A percentile compares a stretch with the other conserved stretches of the same genome.
Conservation (phyloP, 1,140 invertebrate species). For the Acromyrmex charruanus region DNA sequence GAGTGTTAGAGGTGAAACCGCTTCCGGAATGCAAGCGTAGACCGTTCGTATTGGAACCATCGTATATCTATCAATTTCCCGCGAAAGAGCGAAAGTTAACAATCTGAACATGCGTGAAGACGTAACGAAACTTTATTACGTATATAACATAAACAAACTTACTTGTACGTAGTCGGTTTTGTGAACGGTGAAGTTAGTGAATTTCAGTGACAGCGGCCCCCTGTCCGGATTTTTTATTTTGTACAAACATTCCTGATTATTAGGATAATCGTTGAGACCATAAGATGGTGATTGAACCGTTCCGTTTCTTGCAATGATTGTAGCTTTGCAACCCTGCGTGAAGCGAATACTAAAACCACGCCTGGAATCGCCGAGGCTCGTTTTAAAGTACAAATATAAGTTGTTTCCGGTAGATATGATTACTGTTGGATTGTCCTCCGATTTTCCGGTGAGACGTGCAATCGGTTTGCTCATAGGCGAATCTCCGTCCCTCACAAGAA, state of each 20-base stretch:
- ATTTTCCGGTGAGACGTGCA: constrained; percentile 93
- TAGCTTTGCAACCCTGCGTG: constrained; percentile 94
- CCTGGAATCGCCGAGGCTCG: constrained; percentile 94
- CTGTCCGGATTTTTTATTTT: constrained; percentile 94
- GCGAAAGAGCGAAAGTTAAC: constrained; percentile 13
- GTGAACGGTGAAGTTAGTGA: constrained; percentile 95
- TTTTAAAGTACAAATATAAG: constrained; percentile 97
- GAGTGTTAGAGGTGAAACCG: constrained; percentile 93
- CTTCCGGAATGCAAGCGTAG: constrained; percentile 94
- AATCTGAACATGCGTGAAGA: background rate
- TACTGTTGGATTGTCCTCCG: constrained; percentile 92
- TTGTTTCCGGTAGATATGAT: constrained; percentile 96
- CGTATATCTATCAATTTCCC: constrained; percentile 89
- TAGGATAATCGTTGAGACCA: constrained; percentile 94
- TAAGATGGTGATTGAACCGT: constrained; percentile 96
- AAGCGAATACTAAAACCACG: constrained; percentile 97
- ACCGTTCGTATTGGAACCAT: constrained; percentile 94
- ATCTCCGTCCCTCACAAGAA: constrained; percentile 96
- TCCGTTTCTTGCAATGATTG: constrained; percentile 93
- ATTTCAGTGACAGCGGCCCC: constrained; percentile 95
- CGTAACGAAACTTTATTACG: background rate
- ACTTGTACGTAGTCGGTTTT: constrained; percentile 95
- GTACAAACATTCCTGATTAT: constrained; percentile 96
- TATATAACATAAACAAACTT: constrained; percentile 51
- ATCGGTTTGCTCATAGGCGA: constrained; percentile 94